Evolutionary conservation across 2,888 invertebrate species (phyloP), one percentile per base, ranked within the genome.

Genomic region (Helobdella robusta): DNA sequence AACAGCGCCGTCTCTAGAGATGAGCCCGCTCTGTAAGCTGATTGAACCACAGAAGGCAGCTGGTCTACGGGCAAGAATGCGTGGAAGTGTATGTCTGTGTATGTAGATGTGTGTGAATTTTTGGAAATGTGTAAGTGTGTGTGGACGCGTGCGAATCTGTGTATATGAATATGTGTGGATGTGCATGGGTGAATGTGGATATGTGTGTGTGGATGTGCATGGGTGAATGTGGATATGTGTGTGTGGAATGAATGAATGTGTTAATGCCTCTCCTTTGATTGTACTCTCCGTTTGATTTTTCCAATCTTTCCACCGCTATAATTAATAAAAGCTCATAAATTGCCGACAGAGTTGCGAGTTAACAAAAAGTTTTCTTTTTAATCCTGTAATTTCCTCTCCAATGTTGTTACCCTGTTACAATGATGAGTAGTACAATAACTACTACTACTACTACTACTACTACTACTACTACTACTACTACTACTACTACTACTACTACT

Each of bases 371-470:
- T 44, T 44, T 44, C 15, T 18, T 15, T 15, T 15, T 44, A 44
- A 15, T 44, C 44, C 18, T 15, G 18, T 15, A 44, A 18, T 44
- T 18, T 15, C 18, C 15, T 15, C 18, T 18, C 15, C 15, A 15
- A 15, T 44, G 15, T 44, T 15, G n/a, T n/a, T n/a, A n/a, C n/a
- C n/a, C 58, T 58, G 30, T 32, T 58, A 58, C 58, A 28, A 58
- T 32, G 23, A 58, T 32, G 23, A 58, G 28, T 58, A 58, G 28
- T 58, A 58, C 28, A 28, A 58, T 32, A 28, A 58, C 58, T 58
- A 58, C 58, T 58, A 58, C 58, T 58, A 58, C 58, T 58, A 58
- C 58, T 58, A 58, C 35, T 59, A 59, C 34, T 35, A 59, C 34
- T 59, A 59, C 59, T 34, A 34, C 32, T 59, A 34, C 59, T 59